phyloP scores from a whole-genome alignment of 2,888 invertebrate genomes.

The Meta bourneti region DNA sequence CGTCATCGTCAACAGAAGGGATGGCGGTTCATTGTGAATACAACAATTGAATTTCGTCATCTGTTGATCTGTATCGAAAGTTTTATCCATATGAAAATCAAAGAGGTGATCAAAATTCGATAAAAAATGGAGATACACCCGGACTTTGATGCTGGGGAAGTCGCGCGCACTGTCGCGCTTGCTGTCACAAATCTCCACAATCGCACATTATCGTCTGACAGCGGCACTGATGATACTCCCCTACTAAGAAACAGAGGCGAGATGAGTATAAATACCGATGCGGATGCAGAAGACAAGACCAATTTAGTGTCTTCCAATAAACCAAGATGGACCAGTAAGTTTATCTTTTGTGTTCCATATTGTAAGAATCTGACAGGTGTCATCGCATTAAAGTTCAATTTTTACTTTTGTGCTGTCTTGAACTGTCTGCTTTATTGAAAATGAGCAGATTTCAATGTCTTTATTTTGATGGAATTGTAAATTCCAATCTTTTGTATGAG shows the following conservation, averaged over 20 bases:
- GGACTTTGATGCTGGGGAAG: constrained; percentile 75
- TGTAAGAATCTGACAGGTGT: not conserved
- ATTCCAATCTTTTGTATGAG: not conserved
- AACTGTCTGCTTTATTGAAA: not conserved
- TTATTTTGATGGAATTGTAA: not conserved
- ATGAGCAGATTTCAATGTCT: not conserved
- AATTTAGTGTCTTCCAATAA: constrained; percentile 32
- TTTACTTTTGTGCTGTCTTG: not conserved
- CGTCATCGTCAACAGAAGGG: constrained; percentile 16
- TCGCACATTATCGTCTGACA: constrained; percentile 68
- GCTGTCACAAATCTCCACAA: constrained; percentile 71
- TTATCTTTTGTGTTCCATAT: not conserved
- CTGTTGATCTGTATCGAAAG: not conserved
- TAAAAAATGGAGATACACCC: constrained; percentile 65
- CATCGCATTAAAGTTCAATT: not conserved
- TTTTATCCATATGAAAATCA: not conserved
- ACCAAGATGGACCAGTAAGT: constrained; percentile 29
- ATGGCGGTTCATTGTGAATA: constrained; percentile 67
- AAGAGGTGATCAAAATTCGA: constrained; percentile 3
- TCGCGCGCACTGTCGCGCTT: constrained; percentile 69
- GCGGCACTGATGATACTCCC: constrained; percentile 71
- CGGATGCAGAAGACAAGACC: constrained; percentile 38
- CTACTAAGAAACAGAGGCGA: constrained; percentile 45
- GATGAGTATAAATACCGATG: constrained; percentile 43
- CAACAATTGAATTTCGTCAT: constrained; percentile 16